These are phyloP conservation scores for Syrista parreyssii DNA, from an alignment of 2,888 invertebrate species.

Conservation along the genomic window DNA sequence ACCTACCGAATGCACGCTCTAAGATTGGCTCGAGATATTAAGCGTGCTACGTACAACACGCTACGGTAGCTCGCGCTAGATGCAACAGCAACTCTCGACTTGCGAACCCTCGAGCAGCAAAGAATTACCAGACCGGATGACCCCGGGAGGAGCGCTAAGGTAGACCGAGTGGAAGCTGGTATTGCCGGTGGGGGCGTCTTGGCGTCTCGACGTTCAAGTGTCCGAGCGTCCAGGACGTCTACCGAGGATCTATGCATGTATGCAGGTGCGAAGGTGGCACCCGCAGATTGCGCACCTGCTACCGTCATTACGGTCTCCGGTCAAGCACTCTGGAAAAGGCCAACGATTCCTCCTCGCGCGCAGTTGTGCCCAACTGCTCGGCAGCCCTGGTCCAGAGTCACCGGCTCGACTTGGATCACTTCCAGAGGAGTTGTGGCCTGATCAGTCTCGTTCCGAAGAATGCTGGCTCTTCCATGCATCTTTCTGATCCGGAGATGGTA, in stretches of 20 bases:
- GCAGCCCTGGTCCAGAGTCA: not conserved
- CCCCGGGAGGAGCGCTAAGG: not conserved
- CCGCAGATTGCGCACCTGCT: constrained; percentile 57
- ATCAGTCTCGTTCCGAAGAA: not conserved
- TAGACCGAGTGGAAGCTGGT: not conserved
- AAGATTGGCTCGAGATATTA: constrained; percentile 61
- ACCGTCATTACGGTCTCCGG: constrained; percentile 57
- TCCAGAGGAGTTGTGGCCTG: not conserved
- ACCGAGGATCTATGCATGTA: constrained; percentile 21
- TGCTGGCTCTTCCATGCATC: not conserved
- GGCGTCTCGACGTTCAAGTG: constrained; percentile 32
- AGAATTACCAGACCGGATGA: not conserved
- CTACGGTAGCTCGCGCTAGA: not conserved
- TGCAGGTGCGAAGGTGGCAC: constrained; percentile 55
- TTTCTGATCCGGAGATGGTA: not conserved
- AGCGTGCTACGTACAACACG: constrained; percentile 34
- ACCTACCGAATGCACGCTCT: constrained; percentile 55
- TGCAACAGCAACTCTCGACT: not conserved
- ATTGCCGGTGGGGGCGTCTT: constrained; percentile 16
- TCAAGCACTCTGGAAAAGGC: constrained; percentile 48
- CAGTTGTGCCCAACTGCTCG: not conserved
- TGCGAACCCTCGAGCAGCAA: not conserved
- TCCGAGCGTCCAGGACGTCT: constrained; percentile 13
- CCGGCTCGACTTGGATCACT: not conserved
- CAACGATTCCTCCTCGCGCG: not conserved